Percentiles rank a stretch among this genome's conserved stretches.
These are phyloP conservation scores for Ceratina calcarata DNA, from an alignment of 1,140 invertebrate species.

Conservation along the genomic window DNA sequence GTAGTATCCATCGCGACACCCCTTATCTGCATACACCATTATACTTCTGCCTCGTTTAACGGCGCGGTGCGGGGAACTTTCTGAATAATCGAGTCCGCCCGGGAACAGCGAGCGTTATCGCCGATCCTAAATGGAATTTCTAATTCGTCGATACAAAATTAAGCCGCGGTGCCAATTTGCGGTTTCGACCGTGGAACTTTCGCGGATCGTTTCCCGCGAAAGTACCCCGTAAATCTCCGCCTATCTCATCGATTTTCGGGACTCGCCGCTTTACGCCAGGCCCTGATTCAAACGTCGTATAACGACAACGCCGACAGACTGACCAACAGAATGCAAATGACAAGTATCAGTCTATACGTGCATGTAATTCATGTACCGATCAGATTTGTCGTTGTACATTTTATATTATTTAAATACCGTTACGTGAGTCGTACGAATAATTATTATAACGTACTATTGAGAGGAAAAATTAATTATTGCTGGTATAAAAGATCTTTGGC, in stretches of 20 bases:
- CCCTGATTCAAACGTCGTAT: too few species aligned
- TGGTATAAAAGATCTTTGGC: not conserved
- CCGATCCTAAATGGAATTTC: constrained; percentile 57
- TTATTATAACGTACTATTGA: not conserved
- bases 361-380: too few species aligned
- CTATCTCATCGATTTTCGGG: constrained; percentile 60
- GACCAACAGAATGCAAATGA: too few species aligned
- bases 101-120: constrained; percentile 25
- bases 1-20: constrained; percentile 28
- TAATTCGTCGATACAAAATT: constrained; percentile 63
- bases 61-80: constrained; percentile 36
- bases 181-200: constrained; percentile 21
- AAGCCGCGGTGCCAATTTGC: constrained; percentile 31
- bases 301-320: too few species aligned
- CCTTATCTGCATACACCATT: constrained; percentile 20
- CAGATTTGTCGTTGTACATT: too few species aligned
- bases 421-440: too few species aligned
- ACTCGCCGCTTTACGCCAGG: constrained; percentile 1
- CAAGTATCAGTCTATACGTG: too few species aligned
- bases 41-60: constrained; percentile 15
- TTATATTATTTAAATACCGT: too few species aligned
- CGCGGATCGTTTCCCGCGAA: constrained; percentile 20
- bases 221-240: constrained; percentile 10
- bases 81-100: constrained; percentile 55
- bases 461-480: not conserved